phyloP scores from a whole-genome alignment of 2,797 vertebrate species.

The Salmo trutta region DNA sequence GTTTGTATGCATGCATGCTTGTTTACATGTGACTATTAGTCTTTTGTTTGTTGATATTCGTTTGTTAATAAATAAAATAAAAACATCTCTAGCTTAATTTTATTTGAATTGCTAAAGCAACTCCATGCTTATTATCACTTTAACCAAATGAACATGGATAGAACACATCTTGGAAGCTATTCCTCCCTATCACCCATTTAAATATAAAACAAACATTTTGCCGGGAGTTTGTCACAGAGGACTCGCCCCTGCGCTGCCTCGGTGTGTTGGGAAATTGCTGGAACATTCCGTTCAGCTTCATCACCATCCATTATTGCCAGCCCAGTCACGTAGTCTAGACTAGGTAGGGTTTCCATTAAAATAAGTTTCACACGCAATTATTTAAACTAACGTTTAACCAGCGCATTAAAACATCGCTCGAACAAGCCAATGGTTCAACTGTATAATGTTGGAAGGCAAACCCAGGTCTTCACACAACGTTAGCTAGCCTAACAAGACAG shows the following conservation, averaged over 20 bases:
- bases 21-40: too few relatives aligned
- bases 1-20: too few relatives aligned
- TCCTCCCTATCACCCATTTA: background rate
- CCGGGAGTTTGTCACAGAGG: background rate
- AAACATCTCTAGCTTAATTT: background rate
- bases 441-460: too few relatives aligned
- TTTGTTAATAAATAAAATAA: too few relatives aligned
- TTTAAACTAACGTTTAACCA: background rate
- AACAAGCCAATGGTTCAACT: background rate
- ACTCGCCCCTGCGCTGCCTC: slow-evolving; percentile 27
- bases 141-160: background rate
- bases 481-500: background rate
- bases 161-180: background rate
- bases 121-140: background rate
- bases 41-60: too few relatives aligned
- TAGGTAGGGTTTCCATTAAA: background rate
- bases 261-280: slow-evolving; percentile 36
- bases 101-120: background rate
- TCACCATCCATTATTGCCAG: background rate
- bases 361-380: background rate
- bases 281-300: slow-evolving; percentile 29
- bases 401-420: background rate
- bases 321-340: background rate
- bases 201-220: background rate
- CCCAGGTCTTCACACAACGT: background rate